phyloP scores from a whole-genome alignment of 1,140 invertebrate species.

The Anoplophora glabripennis region DNA sequence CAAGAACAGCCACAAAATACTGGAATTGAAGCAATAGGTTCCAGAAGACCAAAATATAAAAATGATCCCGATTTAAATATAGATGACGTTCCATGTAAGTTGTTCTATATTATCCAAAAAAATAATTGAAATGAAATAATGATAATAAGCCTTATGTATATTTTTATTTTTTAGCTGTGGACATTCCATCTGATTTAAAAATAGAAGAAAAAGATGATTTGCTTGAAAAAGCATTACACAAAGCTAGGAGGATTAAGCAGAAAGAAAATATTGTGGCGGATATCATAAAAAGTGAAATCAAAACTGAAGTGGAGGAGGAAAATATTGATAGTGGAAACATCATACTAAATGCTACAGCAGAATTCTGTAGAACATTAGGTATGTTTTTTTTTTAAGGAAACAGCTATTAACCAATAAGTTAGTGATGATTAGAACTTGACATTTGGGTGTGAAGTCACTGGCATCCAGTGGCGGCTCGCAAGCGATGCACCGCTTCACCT shows the following conservation, averaged over 20 bases:
- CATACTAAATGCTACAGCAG: conserved; percentile 89
- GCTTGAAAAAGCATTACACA: conserved; percentile 69
- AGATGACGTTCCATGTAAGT: conserved; percentile 55
- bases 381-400: conserved; percentile 10
- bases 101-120: background rate
- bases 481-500: too few species aligned
- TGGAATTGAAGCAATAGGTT: conserved; percentile 56
- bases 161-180: conserved; percentile 15
- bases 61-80: conserved; percentile 47
- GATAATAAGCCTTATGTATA: too few species aligned
- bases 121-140: background rate
- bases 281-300: conserved; percentile 48
- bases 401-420: too few species aligned
- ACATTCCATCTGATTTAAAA: conserved; percentile 50
- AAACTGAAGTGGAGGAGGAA: conserved; percentile 49
- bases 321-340: conserved; percentile 59
- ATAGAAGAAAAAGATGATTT: conserved; percentile 73
- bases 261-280: conserved; percentile 52
- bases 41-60: conserved; percentile 46
- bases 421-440: too few species aligned
- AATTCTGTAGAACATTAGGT: conserved; percentile 89
- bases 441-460: too few species aligned
- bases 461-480: too few species aligned
- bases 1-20: conserved; percentile 49
- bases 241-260: conserved; percentile 71